phyloP scores from a whole-genome alignment of 2,113 vertebrate genomes.

The Chaetorhynchus papuensis region DNA sequence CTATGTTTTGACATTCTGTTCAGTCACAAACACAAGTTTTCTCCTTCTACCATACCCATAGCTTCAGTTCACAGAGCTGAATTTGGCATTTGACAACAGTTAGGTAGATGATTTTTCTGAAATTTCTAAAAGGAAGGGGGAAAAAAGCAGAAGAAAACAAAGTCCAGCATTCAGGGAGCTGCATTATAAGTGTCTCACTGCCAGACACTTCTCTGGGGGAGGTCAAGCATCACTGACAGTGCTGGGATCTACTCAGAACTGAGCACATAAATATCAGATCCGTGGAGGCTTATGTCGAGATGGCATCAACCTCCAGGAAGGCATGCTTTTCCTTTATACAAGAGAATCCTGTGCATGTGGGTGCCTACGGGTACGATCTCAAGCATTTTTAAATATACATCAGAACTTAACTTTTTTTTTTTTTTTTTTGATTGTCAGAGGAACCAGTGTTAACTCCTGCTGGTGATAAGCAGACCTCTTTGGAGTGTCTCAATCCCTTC shows the following conservation, averaged over 20 bases:
- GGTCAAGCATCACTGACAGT: not conserved
- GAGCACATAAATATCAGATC: not conserved
- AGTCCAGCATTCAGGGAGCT: not conserved
- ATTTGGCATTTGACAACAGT: not conserved
- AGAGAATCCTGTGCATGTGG: not conserved
- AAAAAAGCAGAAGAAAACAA: not conserved
- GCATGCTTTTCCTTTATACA: not conserved
- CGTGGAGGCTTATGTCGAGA: not conserved
- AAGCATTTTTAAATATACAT: not conserved
- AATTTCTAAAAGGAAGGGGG: not conserved
- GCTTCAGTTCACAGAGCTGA: not conserved
- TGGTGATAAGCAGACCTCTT: not conserved
- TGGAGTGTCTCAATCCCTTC: not conserved
- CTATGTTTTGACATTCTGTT: not conserved
- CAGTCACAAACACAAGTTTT: not conserved
- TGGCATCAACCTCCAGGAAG: not conserved
- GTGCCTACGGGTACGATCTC: not conserved
- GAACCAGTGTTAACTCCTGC: not conserved
- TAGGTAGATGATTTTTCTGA: not conserved
- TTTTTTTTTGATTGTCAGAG: not conserved
- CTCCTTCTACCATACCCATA: not conserved
- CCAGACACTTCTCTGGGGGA: not conserved
- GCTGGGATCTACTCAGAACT: not conserved
- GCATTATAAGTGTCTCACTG: not conserved
- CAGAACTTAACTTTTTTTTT: not conserved